Conservation (phyloP, 1,140 invertebrate genomes). For the Subanguina moxae region DNA sequence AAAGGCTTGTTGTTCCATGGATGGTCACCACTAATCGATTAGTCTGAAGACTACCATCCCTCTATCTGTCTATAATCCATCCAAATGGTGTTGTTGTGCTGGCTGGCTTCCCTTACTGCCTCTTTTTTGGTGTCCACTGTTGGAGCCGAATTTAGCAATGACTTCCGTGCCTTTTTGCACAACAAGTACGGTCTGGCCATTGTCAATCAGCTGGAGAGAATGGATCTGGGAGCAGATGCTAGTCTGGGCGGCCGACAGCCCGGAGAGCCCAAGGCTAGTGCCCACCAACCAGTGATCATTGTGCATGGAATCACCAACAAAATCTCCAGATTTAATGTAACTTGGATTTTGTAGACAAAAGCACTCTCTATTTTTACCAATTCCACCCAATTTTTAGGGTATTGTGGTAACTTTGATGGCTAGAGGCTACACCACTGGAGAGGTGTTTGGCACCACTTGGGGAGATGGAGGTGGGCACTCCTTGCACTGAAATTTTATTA, state of each 20-base stretch:
- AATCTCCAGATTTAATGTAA: constrained; percentile 38
- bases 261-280: constrained; percentile 1
- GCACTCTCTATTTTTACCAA: background rate
- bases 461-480: constrained; percentile 31
- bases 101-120: no score
- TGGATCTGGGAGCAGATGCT: constrained; percentile 40
- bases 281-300: constrained; percentile 24
- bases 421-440: constrained; percentile 32
- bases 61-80: no score
- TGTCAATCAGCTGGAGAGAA: constrained; percentile 37
- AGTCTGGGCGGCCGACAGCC: constrained; percentile 37
- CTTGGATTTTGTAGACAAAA: background rate
- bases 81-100: no score
- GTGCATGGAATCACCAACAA: constrained; percentile 50
- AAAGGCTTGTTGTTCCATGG: no score
- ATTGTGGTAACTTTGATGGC: constrained; percentile 25
- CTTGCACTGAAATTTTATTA: background rate
- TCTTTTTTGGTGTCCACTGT: no score
- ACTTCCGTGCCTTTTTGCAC: constrained; percentile 43
- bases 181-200: constrained; percentile 41
- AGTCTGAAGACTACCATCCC: no score
- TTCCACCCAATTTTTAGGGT: constrained; percentile 19
- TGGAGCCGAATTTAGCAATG: constrained; percentile 20
- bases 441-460: constrained; percentile 47
- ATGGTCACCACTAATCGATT: no score